A percentile compares a stretch with the other conserved stretches of the same genome.
Evolutionary conservation across 1,140 invertebrate genomes (phyloP).

Genomic region (Ips nitidus): DNA sequence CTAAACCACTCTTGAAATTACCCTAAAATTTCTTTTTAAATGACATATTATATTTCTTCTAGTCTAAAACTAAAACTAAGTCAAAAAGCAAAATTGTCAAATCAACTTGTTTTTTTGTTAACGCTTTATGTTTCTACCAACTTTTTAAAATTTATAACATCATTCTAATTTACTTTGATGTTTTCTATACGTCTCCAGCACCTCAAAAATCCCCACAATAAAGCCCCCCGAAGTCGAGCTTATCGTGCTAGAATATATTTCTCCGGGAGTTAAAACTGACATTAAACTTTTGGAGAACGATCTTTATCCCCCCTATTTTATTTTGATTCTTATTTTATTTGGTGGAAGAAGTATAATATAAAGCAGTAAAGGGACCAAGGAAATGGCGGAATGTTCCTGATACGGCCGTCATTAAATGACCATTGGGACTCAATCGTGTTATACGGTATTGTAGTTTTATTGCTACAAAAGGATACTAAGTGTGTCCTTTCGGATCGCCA

Average conservation of each 20-base stretch:
- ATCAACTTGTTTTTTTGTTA: too few relatives aligned
- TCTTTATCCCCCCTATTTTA: constrained; percentile 39
- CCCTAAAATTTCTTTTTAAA: too few relatives aligned
- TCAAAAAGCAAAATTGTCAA: too few relatives aligned
- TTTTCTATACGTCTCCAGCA: too few relatives aligned
- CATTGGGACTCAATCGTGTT: constrained; percentile 34
- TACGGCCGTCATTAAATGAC: constrained; percentile 37
- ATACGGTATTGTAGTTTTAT: constrained; percentile 37
- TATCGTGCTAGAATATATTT: constrained; percentile 16
- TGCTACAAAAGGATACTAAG: constrained; percentile 28
- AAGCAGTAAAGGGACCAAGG: constrained; percentile 34
- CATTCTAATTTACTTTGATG: too few relatives aligned
- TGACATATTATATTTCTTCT: too few relatives aligned
- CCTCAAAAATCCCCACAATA: too few relatives aligned
- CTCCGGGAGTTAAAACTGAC: constrained; percentile 27
- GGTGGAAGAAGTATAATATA: constrained; percentile 39
- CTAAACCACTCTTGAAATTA: too few relatives aligned
- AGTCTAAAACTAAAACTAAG: too few relatives aligned
- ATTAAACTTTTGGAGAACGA: constrained; percentile 41
- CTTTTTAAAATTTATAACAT: too few relatives aligned
- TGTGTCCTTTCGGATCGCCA: constrained; percentile 22
- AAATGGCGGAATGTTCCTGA: constrained; percentile 36
- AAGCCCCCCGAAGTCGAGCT: neutral
- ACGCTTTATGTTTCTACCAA: too few relatives aligned
- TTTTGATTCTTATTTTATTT: constrained; percentile 45